Evolutionary conservation across 2,113 vertebrate genomes (phyloP).

Genomic region (Steatornis caripensis): DNA sequence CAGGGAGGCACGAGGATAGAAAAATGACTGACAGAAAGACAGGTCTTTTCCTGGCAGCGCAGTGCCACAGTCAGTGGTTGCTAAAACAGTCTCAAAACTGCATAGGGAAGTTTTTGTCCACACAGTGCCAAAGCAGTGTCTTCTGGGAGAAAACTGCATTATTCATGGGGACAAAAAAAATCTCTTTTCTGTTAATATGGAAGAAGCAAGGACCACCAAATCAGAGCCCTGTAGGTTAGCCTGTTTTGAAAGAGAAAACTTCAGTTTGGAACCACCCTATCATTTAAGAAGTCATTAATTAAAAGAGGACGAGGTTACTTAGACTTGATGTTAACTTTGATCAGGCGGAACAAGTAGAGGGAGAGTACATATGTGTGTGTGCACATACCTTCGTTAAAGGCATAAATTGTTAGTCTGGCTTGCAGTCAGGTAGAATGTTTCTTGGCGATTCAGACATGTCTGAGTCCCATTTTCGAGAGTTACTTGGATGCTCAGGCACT

Average conservation of each 20-base stretch:
- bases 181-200: not conserved
- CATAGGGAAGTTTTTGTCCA: not conserved
- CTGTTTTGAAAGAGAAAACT: not conserved
- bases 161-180: not conserved
- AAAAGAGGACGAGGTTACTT: not conserved
- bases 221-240: not conserved
- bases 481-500: not conserved
- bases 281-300: not conserved
- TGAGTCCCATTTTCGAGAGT: not conserved
- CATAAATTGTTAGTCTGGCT: not conserved
- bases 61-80: not conserved
- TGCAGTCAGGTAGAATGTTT: not conserved
- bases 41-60: not conserved
- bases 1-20: not conserved
- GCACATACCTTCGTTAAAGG: not conserved
- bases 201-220: not conserved
- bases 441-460: accelerated
- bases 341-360: not conserved
- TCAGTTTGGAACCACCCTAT: not conserved
- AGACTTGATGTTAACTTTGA: not conserved
- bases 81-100: not conserved
- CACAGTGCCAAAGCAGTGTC: not conserved
- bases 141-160: not conserved
- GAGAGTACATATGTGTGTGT: not conserved
- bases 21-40: not conserved